Base-by-base conservation (phyloP, 2,888 invertebrate genomes). In the Patella pellucida region DNA sequence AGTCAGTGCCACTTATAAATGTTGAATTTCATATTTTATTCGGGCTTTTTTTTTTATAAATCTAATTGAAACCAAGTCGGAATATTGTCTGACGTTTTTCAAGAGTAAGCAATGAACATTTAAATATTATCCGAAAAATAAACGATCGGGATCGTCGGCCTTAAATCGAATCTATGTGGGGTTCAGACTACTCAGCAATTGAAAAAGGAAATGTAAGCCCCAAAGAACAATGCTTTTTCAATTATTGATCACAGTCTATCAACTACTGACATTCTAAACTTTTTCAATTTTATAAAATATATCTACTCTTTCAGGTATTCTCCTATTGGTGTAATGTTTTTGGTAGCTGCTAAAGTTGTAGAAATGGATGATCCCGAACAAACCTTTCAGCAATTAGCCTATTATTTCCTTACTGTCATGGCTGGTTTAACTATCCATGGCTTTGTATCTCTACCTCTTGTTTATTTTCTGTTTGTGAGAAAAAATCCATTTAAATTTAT, bases 401-500 rank as follows among this genome's bases (percentile, higher is more conserved):
- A 89, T 68, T 92, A 91, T 92, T 95, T 96, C 88, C 92, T 95
- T 71, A 96, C 96, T 1, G 95, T 96, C 73, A 93, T 95, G 9
- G 92, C 95, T 52, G 97, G 96, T 4, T 95, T 97, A 41, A 93
- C 95, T 85, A 92, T 96, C 84, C 96, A 96, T 91, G 96, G 96
- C 90, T 92, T 96, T 79, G 92, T 96, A 75, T 93, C 96, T 86
- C 94, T 96, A 93, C 96, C 96, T 91, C 91, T 95, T 72, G 94
- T 97, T 87, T 97, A 96, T 92, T 94, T 96, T 91, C 87, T 95
- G 78, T 93, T 96, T 89, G 93, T 96, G 76, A 93, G 94, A 85
- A 94, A 94, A 91, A 97, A 97, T 91, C 96, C 97, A 9, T 96
- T 94, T 92, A 94, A 94, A 90, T 96, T 95, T 92, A 96, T 96